Evolutionary conservation across 2,888 invertebrate species (phyloP), one percentile per base, ranked within the genome.

Genomic region (Luperina nickerlii): DNA sequence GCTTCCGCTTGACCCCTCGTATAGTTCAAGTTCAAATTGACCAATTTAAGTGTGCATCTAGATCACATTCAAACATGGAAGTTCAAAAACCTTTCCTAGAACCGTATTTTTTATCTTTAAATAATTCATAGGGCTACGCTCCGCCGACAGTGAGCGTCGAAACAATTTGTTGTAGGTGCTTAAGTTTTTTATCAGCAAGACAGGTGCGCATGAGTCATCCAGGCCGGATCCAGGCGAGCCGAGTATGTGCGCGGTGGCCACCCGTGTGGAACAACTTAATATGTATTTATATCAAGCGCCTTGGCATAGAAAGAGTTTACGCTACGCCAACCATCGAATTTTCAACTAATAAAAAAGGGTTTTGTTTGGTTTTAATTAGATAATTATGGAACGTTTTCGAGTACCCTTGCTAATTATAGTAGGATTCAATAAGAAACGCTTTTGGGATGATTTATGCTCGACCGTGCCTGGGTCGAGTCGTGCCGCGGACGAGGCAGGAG

Each of bases 121-220:
- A 87, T 88, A 83, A 89, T 82, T 85, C 87, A 83, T 83, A 82
- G 79, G 76, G 81, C 86, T 81, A 91, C 89, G 92, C 83, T 86
- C 80, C 85, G 90, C 73, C 80, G 87, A 68, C 75, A 69, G 75
- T 84, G 84, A 85, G 75, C 84, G 85, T 85, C 42, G 63, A 84
- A 85, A 83, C 85, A 79, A 84, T 86, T 89, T 82, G 79, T 83
- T 82, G 77, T 76, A 72, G 74, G 85, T 78, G 81, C 79, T 76
- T 51, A 54, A 54, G 79, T 88, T 85, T 89, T 85, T 83, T 90
- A 89, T 85, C 84, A 79, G 66, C 57, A 45, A 73, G 72, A 57
- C 90, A 89, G 90, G 90, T 89, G 89, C 68, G 65, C 48, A 74
- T 90, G 90, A 90, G 48, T 90, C 90, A 90, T 84, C 86, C 90